Conservation (phyloP, 2,113 vertebrate genomes). For the Strix aluco region DNA sequence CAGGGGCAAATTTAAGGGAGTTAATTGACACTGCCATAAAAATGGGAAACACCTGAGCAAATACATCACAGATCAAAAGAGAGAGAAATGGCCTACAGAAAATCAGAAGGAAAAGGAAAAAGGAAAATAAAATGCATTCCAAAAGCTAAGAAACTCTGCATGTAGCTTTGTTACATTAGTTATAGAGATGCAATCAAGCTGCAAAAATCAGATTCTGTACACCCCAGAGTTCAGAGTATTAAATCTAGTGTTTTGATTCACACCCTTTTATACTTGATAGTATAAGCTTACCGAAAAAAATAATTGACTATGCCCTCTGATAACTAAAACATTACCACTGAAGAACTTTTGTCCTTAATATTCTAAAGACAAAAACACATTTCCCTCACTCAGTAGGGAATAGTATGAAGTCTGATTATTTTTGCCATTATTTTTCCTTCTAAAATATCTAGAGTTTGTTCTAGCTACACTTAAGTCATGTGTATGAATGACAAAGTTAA, state of each 20-base stretch:
- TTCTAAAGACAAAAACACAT: background rate
- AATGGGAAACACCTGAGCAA: conserved; percentile 75
- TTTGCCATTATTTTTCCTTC: background rate
- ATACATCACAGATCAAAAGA: conserved; percentile 66
- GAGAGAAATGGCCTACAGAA: conserved; percentile 37
- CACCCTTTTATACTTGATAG: background rate
- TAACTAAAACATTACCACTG: background rate
- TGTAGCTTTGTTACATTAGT: background rate
- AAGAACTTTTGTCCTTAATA: conserved; percentile 15
- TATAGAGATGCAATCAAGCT: background rate
- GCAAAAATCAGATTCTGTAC: conserved; percentile 24
- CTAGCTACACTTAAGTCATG: background rate
- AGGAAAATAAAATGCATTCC: conserved; percentile 17
- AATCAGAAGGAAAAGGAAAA: background rate
- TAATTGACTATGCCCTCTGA: background rate
- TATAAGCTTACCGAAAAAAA: conserved; percentile 8
- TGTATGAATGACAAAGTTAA: background rate
- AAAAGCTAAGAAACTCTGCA: background rate
- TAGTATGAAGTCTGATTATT: background rate
- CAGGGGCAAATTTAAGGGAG: conserved; percentile 42
- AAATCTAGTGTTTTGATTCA: background rate
- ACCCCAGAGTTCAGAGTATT: background rate
- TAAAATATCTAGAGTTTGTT: background rate
- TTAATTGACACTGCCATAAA: conserved; percentile 67
- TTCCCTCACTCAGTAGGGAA: background rate